Conservation (phyloP, 1,140 invertebrate species). For the Cardiocondyla obscurior region DNA sequence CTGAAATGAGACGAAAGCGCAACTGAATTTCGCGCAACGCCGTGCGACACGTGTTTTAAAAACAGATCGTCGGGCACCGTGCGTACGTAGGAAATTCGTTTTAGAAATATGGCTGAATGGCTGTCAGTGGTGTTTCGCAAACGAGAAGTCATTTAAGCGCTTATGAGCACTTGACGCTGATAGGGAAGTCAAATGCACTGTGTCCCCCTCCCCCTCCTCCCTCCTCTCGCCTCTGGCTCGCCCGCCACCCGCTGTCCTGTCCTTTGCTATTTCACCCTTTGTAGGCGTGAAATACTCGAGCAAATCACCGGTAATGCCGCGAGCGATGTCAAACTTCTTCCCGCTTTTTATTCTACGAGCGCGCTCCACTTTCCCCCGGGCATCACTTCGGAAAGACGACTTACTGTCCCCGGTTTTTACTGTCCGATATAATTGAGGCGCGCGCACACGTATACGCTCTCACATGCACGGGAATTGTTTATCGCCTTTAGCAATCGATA, state of each 20-base stretch:
- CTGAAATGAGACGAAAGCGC: conserved; percentile 33
- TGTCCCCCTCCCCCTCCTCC: conserved; percentile 18
- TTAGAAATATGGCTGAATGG: conserved; percentile 69
- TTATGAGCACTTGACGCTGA: conserved; percentile 69
- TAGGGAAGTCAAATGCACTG: conserved; percentile 73
- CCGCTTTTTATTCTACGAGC: conserved; percentile 18
- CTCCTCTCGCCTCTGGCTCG: not conserved
- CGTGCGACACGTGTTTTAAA: conserved; percentile 15
- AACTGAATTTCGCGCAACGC: conserved; percentile 43
- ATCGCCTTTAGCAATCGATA: conserved; percentile 33
- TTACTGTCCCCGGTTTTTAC: conserved; percentile 16
- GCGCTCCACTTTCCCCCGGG: conserved; percentile 29
- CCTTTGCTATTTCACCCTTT: conserved; percentile 44
- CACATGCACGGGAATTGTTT: conserved; percentile 16
- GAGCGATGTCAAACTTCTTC: conserved; percentile 59
- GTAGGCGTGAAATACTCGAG: conserved; percentile 55
- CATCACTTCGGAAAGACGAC: conserved; percentile 4
- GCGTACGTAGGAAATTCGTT: conserved; percentile 54
- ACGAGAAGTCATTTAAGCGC: conserved; percentile 72
- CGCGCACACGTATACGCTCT: not conserved
- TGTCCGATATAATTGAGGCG: conserved; percentile 34
- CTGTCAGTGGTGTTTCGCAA: conserved; percentile 70
- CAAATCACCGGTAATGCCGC: conserved; percentile 51
- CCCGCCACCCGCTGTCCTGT: conserved; percentile 45
- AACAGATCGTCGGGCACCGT: conserved; percentile 19